phyloP scores from a whole-genome alignment of 2,113 vertebrate genomes.

The Leptodactylus fuscus region DNA sequence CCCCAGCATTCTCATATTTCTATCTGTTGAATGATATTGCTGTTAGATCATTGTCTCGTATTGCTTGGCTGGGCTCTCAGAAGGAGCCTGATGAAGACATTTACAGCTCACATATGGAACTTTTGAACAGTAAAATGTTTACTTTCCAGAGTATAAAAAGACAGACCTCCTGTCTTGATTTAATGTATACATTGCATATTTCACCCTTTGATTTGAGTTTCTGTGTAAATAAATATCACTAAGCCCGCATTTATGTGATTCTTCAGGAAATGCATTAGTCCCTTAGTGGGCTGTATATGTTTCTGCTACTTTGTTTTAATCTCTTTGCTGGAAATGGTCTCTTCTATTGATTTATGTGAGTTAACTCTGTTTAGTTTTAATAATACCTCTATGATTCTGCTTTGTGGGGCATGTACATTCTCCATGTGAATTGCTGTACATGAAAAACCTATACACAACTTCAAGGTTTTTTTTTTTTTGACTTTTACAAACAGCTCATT shows the following conservation, averaged over 20 bases:
- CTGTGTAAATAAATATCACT: slow-evolving; percentile 52
- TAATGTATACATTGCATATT: slow-evolving; percentile 53
- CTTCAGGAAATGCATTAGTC: slow-evolving; percentile 54
- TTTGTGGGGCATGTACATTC: no score
- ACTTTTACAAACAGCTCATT: no score
- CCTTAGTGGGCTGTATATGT: slow-evolving; percentile 48
- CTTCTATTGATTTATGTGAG: slow-evolving; percentile 30
- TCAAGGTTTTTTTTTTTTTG: no score
- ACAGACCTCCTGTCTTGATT: slow-evolving; percentile 51
- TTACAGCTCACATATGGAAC: slow-evolving; percentile 54
- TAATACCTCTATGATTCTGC: no score
- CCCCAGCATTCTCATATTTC: neutral
- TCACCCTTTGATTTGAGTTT: slow-evolving; percentile 54
- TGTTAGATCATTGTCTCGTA: neutral
- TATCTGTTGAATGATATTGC: slow-evolving; percentile 10
- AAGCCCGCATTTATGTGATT: slow-evolving; percentile 46
- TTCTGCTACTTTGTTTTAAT: slow-evolving; percentile 11
- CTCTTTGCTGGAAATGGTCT: slow-evolving; percentile 13
- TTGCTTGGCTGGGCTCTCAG: neutral
- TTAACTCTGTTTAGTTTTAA: no score
- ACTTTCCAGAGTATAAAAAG: slow-evolving; percentile 33
- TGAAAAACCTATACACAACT: no score
- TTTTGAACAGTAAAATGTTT: slow-evolving; percentile 44
- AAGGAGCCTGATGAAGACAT: slow-evolving; percentile 40
- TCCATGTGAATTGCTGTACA: no score